Conservation (phyloP, 2,888 invertebrate species). For the Amorpha juglandis region DNA sequence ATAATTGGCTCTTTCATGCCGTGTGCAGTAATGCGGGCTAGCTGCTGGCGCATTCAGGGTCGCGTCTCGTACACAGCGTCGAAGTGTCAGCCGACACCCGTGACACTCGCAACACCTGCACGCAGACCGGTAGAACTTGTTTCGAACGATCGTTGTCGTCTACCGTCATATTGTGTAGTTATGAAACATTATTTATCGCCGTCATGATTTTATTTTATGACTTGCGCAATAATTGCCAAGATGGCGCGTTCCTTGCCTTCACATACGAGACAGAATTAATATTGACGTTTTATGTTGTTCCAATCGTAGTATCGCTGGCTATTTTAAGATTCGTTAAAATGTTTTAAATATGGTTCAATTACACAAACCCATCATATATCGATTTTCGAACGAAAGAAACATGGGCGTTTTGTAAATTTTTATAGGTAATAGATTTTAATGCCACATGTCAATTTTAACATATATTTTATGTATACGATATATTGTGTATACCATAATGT, state of each 20-base stretch:
- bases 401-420: neutral
- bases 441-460: neutral
- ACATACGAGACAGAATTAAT: neutral
- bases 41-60: slow-evolving; percentile 55
- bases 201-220: slow-evolving; percentile 66
- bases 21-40: slow-evolving; percentile 44
- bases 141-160: slow-evolving; percentile 50
- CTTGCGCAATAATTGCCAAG: slow-evolving; percentile 66
- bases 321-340: neutral
- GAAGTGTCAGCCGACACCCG: slow-evolving; percentile 42
- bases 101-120: slow-evolving; percentile 63
- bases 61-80: slow-evolving; percentile 43
- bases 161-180: slow-evolving; percentile 57
- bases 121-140: slow-evolving; percentile 65
- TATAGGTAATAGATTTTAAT: neutral
- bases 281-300: slow-evolving; percentile 7
- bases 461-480: neutral
- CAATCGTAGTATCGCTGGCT: neutral
- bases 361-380: neutral
- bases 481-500: slow-evolving; percentile 27
- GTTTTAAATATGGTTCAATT: too few relatives aligned
- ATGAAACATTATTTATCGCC: slow-evolving; percentile 70
- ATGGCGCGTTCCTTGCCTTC: slow-evolving; percentile 35
- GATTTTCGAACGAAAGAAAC: neutral
- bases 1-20: slow-evolving; percentile 43